phyloP scores from a whole-genome alignment of 2,113 vertebrate species.

The Oncorhynchus nerka region DNA sequence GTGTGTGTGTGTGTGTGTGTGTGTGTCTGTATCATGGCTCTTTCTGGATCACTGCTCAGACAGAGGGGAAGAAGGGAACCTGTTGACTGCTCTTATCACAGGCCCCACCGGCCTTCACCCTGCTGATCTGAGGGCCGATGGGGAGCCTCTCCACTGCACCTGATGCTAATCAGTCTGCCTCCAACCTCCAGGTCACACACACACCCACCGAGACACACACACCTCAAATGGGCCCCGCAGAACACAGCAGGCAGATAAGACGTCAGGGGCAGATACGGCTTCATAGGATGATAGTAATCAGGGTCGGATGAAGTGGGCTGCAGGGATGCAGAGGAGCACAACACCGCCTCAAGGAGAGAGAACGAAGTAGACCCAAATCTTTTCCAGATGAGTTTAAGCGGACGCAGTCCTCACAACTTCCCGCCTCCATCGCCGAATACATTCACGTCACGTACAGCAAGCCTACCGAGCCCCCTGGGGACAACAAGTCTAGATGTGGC shows the following conservation, averaged over 20 bases:
- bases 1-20: not conserved
- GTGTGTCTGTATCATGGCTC: conserved; percentile 68
- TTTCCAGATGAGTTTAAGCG: conserved; percentile 1
- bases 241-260: too few species aligned
- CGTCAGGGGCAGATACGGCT: conserved; percentile 28
- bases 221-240: too few species aligned
- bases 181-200: conserved; percentile 1
- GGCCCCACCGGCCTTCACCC: not conserved
- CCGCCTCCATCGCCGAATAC: not conserved
- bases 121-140: conserved; percentile 53
- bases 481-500: not conserved
- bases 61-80: conserved; percentile 30
- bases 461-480: not conserved
- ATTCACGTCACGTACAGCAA: not conserved
- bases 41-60: conserved; percentile 66
- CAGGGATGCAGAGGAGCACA: conserved; percentile 12
- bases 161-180: conserved; percentile 70
- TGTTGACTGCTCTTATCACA: conserved; percentile 56
- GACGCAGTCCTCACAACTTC: not conserved
- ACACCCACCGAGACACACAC: too few species aligned
- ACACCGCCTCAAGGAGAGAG: not conserved
- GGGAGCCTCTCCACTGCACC: conserved; percentile 36
- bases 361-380: conserved; percentile 4
- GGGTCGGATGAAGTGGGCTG: conserved; percentile 34
- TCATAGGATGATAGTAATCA: conserved; percentile 43